Evolutionary conservation across 2,888 invertebrate species (phyloP).

Genomic region (Chrysotoxum bicinctum): DNA sequence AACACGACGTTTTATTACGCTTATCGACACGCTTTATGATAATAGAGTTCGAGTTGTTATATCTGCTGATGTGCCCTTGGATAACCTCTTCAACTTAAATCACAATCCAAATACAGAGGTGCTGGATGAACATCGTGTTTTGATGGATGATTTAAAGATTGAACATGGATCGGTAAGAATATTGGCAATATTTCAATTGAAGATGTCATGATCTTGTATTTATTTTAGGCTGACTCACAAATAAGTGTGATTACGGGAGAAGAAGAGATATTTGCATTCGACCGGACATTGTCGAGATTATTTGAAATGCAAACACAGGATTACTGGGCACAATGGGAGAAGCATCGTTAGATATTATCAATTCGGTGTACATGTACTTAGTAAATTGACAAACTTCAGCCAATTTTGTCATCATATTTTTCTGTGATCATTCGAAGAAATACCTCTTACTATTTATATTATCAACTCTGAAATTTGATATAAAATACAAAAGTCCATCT

Average conservation of each 20-base stretch:
- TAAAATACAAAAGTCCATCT: neutral
- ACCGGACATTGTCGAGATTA: slow-evolving; percentile 95
- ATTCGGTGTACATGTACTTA: slow-evolving; percentile 43
- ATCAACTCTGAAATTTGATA: neutral
- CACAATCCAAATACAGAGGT: slow-evolving; percentile 81
- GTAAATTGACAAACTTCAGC: slow-evolving; percentile 14
- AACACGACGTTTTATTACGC: slow-evolving; percentile 95
- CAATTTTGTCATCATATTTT: slow-evolving; percentile 9
- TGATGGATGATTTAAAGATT: slow-evolving; percentile 98
- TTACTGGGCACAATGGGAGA: slow-evolving; percentile 94
- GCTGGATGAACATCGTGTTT: slow-evolving; percentile 90
- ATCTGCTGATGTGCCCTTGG: slow-evolving; percentile 90
- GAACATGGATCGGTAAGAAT: slow-evolving; percentile 86
- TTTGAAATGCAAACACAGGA: slow-evolving; percentile 97
- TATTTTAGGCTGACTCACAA: slow-evolving; percentile 86
- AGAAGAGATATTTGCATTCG: slow-evolving; percentile 98
- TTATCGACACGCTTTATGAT: slow-evolving; percentile 98
- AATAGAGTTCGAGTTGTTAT: slow-evolving; percentile 93
- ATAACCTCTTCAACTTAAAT: slow-evolving; percentile 85
- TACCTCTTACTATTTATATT: slow-evolving; percentile 39
- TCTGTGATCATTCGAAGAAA: slow-evolving; percentile 38
- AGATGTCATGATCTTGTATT: neutral
- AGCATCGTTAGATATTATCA: slow-evolving; percentile 77
- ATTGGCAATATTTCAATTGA: neutral
- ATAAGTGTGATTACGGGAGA: slow-evolving; percentile 98